These are phyloP conservation scores for Gallinago stenura DNA, from an alignment of 2,797 vertebrate species.

Conservation along the genomic window DNA sequence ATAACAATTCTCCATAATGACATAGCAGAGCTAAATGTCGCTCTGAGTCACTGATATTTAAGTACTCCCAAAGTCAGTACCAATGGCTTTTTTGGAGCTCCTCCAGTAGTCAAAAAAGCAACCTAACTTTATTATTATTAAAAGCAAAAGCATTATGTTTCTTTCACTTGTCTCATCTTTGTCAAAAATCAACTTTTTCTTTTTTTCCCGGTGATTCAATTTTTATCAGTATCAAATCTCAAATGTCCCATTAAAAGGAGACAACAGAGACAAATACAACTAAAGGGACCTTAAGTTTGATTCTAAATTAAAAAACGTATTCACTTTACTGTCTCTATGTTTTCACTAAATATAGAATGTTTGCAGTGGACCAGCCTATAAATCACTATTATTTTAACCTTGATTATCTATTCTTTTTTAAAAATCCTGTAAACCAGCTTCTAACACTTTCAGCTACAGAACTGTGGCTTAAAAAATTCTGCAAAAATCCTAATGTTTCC, in stretches of 20 bases:
- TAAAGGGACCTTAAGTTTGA: not conserved
- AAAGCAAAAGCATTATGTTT: not conserved
- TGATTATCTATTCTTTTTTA: not conserved
- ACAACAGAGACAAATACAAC: not conserved
- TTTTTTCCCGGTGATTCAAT: not conserved
- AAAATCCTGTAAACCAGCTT: not conserved
- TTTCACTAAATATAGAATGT: not conserved
- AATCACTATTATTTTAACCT: not conserved
- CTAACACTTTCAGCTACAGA: not conserved
- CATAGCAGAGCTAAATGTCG: not conserved
- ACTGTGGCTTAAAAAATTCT: not conserved
- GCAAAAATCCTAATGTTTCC: not conserved
- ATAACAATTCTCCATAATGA: not conserved
- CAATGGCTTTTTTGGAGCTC: not conserved
- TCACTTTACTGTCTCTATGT: not conserved
- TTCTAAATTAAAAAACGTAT: not conserved
- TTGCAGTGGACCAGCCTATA: not conserved
- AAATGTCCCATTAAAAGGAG: not conserved
- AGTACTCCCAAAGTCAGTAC: not conserved
- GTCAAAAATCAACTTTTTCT: not conserved
- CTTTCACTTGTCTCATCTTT: not conserved
- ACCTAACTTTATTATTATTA: not conserved
- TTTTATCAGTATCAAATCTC: not conserved
- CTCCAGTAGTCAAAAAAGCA: not conserved
- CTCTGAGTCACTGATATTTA: not conserved